Conservation (phyloP, 2,888 invertebrate genomes). For the Zygogramma bicolorata region DNA sequence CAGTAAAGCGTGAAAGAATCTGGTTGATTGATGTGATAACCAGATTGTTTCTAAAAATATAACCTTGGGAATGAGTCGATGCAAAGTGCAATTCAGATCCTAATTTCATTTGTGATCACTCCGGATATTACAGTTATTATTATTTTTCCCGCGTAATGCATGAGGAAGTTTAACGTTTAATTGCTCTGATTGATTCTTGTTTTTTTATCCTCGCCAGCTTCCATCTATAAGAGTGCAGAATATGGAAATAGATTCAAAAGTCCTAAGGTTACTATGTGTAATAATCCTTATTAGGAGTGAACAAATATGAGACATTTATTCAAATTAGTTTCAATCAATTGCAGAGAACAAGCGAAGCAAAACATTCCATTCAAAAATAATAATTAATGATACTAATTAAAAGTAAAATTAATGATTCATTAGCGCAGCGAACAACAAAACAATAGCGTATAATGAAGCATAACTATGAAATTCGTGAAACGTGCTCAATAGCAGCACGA, state of each 20-base stretch:
- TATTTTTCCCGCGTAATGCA: not conserved
- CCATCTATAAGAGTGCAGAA: not conserved
- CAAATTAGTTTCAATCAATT: constrained; percentile 12
- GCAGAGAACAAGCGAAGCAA: constrained; percentile 14
- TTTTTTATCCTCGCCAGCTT: not conserved
- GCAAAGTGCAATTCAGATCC: no score
- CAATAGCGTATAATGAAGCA: constrained; percentile 19
- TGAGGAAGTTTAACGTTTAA: not conserved
- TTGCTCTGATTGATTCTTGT: not conserved
- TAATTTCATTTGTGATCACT: no score
- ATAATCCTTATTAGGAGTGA: constrained; percentile 1
- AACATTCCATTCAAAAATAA: constrained; percentile 3
- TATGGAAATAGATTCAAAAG: constrained; percentile 7
- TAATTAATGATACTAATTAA: constrained; percentile 14
- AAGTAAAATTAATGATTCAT: constrained; percentile 11
- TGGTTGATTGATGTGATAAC: no score
- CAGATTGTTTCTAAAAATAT: no score
- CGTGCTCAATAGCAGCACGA: constrained; percentile 3
- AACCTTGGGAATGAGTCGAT: no score
- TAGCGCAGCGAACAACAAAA: constrained; percentile 3
- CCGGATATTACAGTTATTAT: no score
- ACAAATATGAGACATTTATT: constrained; percentile 3
- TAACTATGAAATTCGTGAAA: constrained; percentile 11
- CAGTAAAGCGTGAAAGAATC: no score
- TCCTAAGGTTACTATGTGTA: not conserved